Conservation (phyloP, 2,888 invertebrate species). For the Troides oblongomaculatus region DNA sequence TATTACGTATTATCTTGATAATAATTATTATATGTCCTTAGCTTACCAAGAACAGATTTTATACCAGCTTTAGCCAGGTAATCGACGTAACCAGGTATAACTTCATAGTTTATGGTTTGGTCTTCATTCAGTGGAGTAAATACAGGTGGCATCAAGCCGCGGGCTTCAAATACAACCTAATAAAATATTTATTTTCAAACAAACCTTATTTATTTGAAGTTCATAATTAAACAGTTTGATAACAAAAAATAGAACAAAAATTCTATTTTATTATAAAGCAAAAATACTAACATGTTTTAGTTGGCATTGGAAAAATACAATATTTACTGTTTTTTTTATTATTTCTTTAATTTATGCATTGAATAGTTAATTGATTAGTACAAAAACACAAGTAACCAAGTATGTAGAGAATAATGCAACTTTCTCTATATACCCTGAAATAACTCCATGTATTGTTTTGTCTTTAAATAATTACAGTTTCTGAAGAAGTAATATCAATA, state of each 20-base stretch:
- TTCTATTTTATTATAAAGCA: too few species aligned
- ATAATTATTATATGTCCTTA: background rate
- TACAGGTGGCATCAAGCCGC: constrained; percentile 85
- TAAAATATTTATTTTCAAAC: constrained; percentile 23
- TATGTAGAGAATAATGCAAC: too few species aligned
- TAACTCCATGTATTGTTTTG: too few species aligned
- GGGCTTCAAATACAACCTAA: constrained; percentile 76
- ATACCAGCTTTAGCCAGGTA: constrained; percentile 82
- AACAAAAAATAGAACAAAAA: too few species aligned
- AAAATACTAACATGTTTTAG: too few species aligned
- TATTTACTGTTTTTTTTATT: background rate
- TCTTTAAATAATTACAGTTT: too few species aligned
- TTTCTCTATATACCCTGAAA: too few species aligned
- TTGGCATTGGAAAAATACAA: background rate
- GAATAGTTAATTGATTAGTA: too few species aligned
- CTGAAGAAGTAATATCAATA: too few species aligned
- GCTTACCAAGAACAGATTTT: constrained; percentile 83
- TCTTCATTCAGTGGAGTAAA: constrained; percentile 84
- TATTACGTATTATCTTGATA: background rate
- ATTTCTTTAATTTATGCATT: background rate
- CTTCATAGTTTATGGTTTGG: constrained; percentile 70
- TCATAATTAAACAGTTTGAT: background rate
- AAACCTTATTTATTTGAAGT: background rate
- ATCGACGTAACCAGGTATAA: constrained; percentile 83
- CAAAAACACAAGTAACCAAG: too few species aligned